Evolutionary conservation across 2,888 invertebrate species (phyloP), one percentile per base, ranked within the genome.

Genomic region (Gryllus longicercus): DNA sequence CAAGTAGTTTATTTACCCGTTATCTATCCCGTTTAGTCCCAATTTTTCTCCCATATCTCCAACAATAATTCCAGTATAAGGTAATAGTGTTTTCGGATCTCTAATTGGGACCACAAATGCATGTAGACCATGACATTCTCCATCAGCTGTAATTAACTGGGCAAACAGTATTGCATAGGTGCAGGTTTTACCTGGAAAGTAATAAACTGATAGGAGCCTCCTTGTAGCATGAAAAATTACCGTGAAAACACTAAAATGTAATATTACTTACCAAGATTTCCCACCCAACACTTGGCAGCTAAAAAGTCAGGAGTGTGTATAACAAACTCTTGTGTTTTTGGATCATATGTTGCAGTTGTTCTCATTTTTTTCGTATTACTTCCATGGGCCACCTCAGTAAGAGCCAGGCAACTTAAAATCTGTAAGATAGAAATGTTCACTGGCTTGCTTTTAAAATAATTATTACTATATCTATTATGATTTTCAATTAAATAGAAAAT

Each of bases 261-360:
- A 77, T 76, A 51, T 25, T 21, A 86, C 87, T 88, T 89, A 90
- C 95, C 95, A 89, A 96, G 90, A 88, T 96, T 97, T 84, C 98
- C 98, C 85, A 94, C 93, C 98, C 98, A 98, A 88, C 96, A 96
- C 90, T 99, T 99, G 79, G 96, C 96, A 12, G 98, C 96, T 87
- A 97, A 95, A 88, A 97, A 95, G 88, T 96, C 95, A 0, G 98
- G 97, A 1, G 97, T 95, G 86, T 97, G 92, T 16, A 99, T 90
- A 80, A 97, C 89, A 88, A 97, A 98, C 87, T 94, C 92, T 88
- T 93, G 90, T 21, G 92, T 91, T 63, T 87, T 86, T 0, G 92
- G 90, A 87, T 97, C 95, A 87, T 94, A 98, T 0, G 92, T 95
- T 8, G 98, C 97, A 11, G 93, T 95, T 0, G 98, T 98, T 84